Base-by-base conservation (phyloP, 2,888 invertebrate genomes). In the Apantesis nais region DNA sequence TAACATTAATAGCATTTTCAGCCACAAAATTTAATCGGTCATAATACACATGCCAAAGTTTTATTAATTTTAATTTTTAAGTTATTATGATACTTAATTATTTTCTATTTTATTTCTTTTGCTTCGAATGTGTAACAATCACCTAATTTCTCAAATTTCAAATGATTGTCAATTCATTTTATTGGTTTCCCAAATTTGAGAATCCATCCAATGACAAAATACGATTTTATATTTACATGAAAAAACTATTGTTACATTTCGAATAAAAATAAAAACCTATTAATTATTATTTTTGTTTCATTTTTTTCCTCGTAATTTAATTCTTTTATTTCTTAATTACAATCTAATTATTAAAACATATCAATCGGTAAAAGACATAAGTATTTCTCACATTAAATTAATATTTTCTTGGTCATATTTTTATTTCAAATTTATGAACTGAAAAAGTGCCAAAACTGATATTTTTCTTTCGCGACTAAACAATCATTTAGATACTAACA, bases 11-110 rank as follows among this genome's bases (percentile, higher is more conserved):
- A 91, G 90, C 91, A 91, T 91, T 67, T 93, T 92, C 89, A 92
- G 92, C 89, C 90, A 90, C 90, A 92, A 94, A 93, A 92, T 89
- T 90, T 90, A 92, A 93, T 94, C 93, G 93, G 94, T 93, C 91
- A 92, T 93, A 94, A 93, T 92, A 92, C 91, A 91, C 88, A 95
- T 95, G 94, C 95, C 95, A 95, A 95, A 95, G 95, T 95, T 94
- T 93, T 92, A 90, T 90, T 93, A 93, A 92, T 93, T 92, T 92
- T 90, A 91, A 69, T 88, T 58, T 86, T 89, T 93, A 92, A 92
- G 89, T 91, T 93, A 89, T 90, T 93, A 91, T 92, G 90, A 89
- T 89, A 90, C 83, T 90, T 90, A 87, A 84, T 87, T 85, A 88
- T 88, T 88, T 85, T 88, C 85, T 87, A 88, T 85, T 85, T 76